A percentile compares a stretch with the other conserved stretches of the same genome.
These are phyloP conservation scores for Plectropomus leopardus DNA, from an alignment of 2,113 vertebrate genomes.

Conservation along the genomic window DNA sequence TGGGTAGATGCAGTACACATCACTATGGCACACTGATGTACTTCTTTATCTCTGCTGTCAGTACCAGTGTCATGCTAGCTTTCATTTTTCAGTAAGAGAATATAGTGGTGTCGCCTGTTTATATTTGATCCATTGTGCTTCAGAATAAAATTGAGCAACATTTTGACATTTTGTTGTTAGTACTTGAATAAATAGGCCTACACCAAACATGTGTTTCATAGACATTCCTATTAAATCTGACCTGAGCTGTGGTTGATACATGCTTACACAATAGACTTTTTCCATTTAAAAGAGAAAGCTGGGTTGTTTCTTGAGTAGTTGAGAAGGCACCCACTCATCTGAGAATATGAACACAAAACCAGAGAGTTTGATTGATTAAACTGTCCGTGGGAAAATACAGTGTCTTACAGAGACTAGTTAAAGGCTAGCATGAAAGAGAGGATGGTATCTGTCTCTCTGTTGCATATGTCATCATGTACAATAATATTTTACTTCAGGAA, in stretches of 20 bases:
- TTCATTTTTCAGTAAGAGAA: background rate
- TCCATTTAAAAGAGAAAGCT: background rate
- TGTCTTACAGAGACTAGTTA: slow-evolving; percentile 15
- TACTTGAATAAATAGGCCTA: background rate
- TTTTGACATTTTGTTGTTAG: background rate
- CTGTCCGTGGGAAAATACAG: slow-evolving; percentile 1
- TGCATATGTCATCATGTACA: slow-evolving; percentile 51
- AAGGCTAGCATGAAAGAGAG: slow-evolving; percentile 18
- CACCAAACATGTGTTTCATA: too few relatives aligned
- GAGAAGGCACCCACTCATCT: background rate
- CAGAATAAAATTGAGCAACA: background rate
- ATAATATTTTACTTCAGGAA: slow-evolving; percentile 50
- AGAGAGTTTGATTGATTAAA: slow-evolving; percentile 7
- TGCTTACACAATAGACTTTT: background rate
- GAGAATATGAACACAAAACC: background rate
- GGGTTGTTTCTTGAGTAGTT: background rate
- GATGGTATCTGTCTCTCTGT: slow-evolving; percentile 9
- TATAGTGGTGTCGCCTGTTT: background rate
- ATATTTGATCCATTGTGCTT: background rate
- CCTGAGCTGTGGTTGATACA: background rate
- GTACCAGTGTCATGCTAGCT: background rate
- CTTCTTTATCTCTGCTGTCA: background rate
- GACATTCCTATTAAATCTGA: background rate
- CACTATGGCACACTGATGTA: background rate
- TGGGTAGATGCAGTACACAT: background rate